These are phyloP conservation scores for Embiotoca jacksoni DNA, from an alignment of 2,113 vertebrate genomes.

Conservation along the genomic window DNA sequence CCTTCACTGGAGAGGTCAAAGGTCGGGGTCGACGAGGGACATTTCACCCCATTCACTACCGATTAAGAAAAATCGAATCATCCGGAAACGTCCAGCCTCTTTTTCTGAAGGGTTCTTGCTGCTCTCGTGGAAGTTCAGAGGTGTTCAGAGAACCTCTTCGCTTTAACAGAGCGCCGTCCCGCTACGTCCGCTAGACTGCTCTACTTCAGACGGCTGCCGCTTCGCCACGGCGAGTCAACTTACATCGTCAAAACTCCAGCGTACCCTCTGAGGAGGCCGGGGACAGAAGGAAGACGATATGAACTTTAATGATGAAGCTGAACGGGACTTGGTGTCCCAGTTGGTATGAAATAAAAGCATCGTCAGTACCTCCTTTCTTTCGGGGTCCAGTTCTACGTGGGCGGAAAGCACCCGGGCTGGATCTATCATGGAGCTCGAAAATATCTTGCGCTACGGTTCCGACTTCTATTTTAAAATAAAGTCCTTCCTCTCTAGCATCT, in stretches of 20 bases:
- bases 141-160: neutral
- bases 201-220: conserved; percentile 24
- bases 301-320: neutral
- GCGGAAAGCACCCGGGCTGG: no score
- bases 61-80: no score
- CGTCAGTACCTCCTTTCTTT: neutral
- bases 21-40: no score
- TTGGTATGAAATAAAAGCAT: neutral
- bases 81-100: neutral
- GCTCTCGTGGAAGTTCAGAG: neutral
- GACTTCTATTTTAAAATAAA: no score
- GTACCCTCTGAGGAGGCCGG: conserved; percentile 67
- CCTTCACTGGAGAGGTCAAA: no score
- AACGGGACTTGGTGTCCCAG: neutral
- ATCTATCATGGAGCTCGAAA: no score
- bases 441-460: no score
- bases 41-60: no score
- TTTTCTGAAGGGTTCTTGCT: conserved; percentile 45
- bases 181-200: neutral
- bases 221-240: conserved; percentile 47
- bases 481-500: no score
- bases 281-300: neutral
- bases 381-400: no score
- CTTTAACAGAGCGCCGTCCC: neutral
- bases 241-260: conserved; percentile 85